Evolutionary conservation across 2,888 invertebrate genomes (phyloP).

Genomic region (Acrobasis suavella): DNA sequence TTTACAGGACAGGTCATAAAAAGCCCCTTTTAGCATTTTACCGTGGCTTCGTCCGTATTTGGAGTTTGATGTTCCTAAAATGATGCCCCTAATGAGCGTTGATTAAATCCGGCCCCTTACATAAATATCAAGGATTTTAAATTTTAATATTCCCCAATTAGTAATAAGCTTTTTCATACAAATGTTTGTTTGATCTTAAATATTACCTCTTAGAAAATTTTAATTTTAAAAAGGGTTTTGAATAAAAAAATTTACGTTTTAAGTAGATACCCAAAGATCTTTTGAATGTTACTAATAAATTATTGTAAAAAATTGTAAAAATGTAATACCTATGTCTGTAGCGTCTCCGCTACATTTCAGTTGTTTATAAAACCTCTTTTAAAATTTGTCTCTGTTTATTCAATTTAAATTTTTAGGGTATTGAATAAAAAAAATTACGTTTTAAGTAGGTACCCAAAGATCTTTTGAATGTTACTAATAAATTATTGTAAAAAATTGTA

Average conservation of each 20-base stretch:
- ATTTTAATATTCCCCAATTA: slow-evolving; percentile 10
- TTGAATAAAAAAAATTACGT: not conserved
- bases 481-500: not conserved
- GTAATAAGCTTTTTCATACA: slow-evolving; percentile 7
- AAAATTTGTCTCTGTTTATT: too few relatives aligned
- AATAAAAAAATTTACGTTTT: not conserved
- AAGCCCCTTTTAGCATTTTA: slow-evolving; percentile 18
- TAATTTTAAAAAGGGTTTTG: not conserved
- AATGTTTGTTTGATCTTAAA: slow-evolving; percentile 5
- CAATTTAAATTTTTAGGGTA: not conserved
- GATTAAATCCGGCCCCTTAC: slow-evolving; percentile 16
- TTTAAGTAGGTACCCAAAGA: too few relatives aligned
- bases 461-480: not conserved
- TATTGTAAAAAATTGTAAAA: not conserved
- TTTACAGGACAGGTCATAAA: slow-evolving; percentile 11
- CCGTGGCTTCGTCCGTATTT: slow-evolving; percentile 12
- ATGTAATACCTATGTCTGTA: too few relatives aligned
- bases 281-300: not conserved
- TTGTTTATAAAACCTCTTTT: too few relatives aligned
- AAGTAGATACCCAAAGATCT: not conserved
- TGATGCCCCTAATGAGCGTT: slow-evolving; percentile 15
- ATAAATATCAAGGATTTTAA: slow-evolving; percentile 14
- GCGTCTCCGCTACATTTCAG: too few relatives aligned
- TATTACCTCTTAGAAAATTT: not conserved
- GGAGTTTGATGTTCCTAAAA: slow-evolving; percentile 18